Evolutionary conservation across 2,888 invertebrate genomes (phyloP), one percentile per base, ranked within the genome.

Genomic region (Nebria salina): DNA sequence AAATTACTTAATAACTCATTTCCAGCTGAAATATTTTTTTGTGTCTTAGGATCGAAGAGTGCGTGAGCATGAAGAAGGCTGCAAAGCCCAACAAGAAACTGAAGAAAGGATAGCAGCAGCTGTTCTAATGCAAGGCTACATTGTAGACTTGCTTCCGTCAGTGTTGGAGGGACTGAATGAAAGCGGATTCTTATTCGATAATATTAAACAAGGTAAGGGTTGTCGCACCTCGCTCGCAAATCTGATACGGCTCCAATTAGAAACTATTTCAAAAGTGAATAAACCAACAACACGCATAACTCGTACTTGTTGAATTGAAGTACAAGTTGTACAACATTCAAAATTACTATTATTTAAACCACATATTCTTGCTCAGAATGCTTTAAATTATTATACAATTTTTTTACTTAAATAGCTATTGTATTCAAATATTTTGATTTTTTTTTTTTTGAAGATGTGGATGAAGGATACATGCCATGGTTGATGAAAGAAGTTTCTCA

Each of bases 391-490:
- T 20, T 20, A 20, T 20, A 20, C 20, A 20, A 20, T 20, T 20
- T 11, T 68, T 68, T 9, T 26, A 70, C 34, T 20, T 34, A 5
- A 34, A 25, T 25, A 26, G 25, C 25, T 26, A 43, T 13, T 41
- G n/a, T 34, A 43, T 41, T 9, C 43, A 41, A n/a, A 41, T 11
- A 66, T 73, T 11, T 65, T 42, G 26, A 77, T 75, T 25, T 79
- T 88, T 75, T 25, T 79, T 88, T 88, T 86, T 87, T 88, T 87
- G 85, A 90, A 93, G 95, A 94, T 82, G 92, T 95, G 64, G 94
- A 95, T 86, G 93, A 95, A 84, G 93, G 94, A 78, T 95, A 96
- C 90, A 93, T 96, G 91, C 96, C 97, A 76, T 97, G 97, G 97
- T 90, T 97, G 84, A 93, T 95, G 90, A 92, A 92, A 77, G 94